Conservation (phyloP, 1,140 invertebrate species). For the Laupala kohalensis region DNA sequence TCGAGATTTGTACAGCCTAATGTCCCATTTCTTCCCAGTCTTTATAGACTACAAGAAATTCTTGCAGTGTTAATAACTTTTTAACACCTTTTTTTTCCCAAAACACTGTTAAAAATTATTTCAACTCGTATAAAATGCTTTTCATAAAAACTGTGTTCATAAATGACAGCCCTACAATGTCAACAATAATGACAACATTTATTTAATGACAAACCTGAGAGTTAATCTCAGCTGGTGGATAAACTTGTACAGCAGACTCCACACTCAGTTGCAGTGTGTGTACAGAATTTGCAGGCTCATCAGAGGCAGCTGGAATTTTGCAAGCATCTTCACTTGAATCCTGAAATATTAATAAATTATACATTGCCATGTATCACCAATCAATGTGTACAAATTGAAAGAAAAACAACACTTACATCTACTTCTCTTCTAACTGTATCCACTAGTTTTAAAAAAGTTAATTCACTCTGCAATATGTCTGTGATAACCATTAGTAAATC, state of each 20-base stretch:
- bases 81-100: too few species aligned
- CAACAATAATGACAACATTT: too few species aligned
- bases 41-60: too few species aligned
- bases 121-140: too few species aligned
- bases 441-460: constrained; percentile 8
- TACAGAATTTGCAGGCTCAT: neutral
- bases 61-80: too few species aligned
- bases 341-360: neutral
- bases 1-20: too few species aligned
- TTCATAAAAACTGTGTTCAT: too few species aligned
- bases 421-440: neutral
- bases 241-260: neutral
- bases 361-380: too few species aligned
- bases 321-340: neutral
- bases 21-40: too few species aligned
- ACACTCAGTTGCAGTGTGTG: neutral
- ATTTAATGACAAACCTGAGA: neutral
- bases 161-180: too few species aligned
- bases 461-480: constrained; percentile 11
- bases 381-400: too few species aligned
- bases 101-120: too few species aligned
- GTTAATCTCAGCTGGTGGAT: neutral
- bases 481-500: constrained; percentile 10
- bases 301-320: neutral
- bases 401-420: neutral